A percentile compares a stretch with the other conserved stretches of the same genome.
These are phyloP conservation scores for Molanna angustata DNA, from an alignment of 2,888 invertebrate species.

Conservation along the genomic window DNA sequence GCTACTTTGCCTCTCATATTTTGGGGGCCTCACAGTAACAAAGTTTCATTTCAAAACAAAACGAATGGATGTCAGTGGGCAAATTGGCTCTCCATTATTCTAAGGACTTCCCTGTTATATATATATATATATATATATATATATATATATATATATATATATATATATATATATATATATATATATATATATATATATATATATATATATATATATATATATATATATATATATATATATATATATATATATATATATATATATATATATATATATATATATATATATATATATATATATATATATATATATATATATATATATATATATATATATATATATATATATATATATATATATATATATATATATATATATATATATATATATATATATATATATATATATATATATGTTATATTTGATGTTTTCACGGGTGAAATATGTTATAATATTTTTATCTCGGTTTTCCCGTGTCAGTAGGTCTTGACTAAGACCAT, in stretches of 20 bases:
- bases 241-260: slow-evolving; percentile 7
- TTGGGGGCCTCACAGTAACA: too few species aligned
- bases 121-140: slow-evolving; percentile 1
- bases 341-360: slow-evolving; percentile 7
- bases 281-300: slow-evolving; percentile 7
- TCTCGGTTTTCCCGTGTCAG: too few species aligned
- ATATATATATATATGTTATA: too few species aligned
- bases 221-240: slow-evolving; percentile 7
- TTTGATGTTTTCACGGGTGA: too few species aligned
- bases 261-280: slow-evolving; percentile 7
- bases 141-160: slow-evolving; percentile 5
- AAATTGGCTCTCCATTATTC: too few species aligned
- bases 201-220: slow-evolving; percentile 7
- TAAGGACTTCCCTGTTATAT: not conserved
- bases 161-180: slow-evolving; percentile 7
- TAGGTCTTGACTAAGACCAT: too few species aligned
- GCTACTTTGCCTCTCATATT: too few species aligned
- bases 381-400: slow-evolving; percentile 5
- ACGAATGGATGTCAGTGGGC: too few species aligned
- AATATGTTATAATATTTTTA: too few species aligned
- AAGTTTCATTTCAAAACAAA: too few species aligned
- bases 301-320: slow-evolving; percentile 7
- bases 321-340: slow-evolving; percentile 7
- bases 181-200: slow-evolving; percentile 7
- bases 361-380: slow-evolving; percentile 7